Evolutionary conservation across 2,113 vertebrate species (phyloP), one percentile per base, ranked within the genome.

Genomic region (Aldabrachelys gigantea): DNA sequence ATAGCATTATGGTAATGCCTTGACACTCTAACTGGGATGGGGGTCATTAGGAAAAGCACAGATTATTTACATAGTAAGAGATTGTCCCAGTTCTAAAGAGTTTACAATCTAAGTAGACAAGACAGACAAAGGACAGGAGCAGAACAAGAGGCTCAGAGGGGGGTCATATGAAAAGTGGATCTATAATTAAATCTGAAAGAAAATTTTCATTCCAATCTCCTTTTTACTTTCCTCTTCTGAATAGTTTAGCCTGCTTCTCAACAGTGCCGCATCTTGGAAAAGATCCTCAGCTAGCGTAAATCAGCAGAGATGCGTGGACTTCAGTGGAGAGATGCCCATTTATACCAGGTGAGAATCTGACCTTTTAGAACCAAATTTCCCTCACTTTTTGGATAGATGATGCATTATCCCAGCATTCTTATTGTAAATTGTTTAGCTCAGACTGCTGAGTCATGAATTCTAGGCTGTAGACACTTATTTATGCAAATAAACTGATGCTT

Each of bases 381-480:
- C 10, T 35, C 47, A 59, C 2, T 7, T 47, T 80, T 25, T 22
- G 80, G 81, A 53, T 35, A 80, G 13, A 76, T 38, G 84, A n/a
- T 13, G 0, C 9, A 62, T 57, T 3, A 75, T 27, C n/a, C 10
- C 4, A 1, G 11, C 0, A 0, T 5, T 79, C 87, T 84, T 35
- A 49, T 4, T 0, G 11, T 16, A 41, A 62, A 44, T 21, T 52
- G 11, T 7, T 91, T 82, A 2, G 24, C 35, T 1, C 8, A 0
- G 1, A 72, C 25, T 3, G 13, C 81, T 54, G 49, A 92, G 80
- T 75, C 4, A 38, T 0, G 7, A 29, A 88, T 25, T 35, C 31
- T 6, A 13, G 6, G 35, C 10, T 52, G 27, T 49, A 25, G 88
- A 14, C 25, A 56, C 3, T 24, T 38, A 3, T 0, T 7, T 10